Percentiles rank a stretch among this genome's conserved stretches.
Evolutionary conservation across 2,888 invertebrate species (phyloP).

Genomic region (Cinara cedri): DNA sequence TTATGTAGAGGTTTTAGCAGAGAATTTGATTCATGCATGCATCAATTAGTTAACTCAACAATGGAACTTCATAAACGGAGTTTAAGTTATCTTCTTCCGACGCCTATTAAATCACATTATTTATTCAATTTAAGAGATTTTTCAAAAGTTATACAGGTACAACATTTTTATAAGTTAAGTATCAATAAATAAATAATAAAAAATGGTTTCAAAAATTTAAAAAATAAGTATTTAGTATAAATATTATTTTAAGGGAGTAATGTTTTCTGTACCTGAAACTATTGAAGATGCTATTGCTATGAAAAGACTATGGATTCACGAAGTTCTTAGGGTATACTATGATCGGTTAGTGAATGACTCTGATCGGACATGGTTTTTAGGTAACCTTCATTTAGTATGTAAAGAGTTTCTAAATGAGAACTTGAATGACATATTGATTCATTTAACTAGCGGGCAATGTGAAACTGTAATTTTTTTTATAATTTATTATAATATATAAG

Average conservation of each 20-base stretch:
- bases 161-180: conserved; percentile 1
- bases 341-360: conserved; percentile 87
- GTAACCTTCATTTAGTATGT: conserved; percentile 72
- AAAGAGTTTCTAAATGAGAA: conserved; percentile 69
- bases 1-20: conserved; percentile 84
- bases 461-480: conserved; percentile 8
- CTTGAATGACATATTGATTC: conserved; percentile 74
- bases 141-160: conserved; percentile 84
- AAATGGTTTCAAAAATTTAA: neutral
- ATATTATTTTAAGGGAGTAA: conserved; percentile 72
- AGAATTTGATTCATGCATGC: conserved; percentile 91
- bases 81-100: conserved; percentile 81
- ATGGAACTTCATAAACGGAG: conserved; percentile 86
- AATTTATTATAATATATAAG: neutral
- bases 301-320: conserved; percentile 93
- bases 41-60: conserved; percentile 85
- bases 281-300: conserved; percentile 83
- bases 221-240: neutral
- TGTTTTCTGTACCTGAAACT: conserved; percentile 90
- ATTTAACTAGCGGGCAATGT: conserved; percentile 65
- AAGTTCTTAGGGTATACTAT: conserved; percentile 88
- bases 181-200: neutral
- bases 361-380: conserved; percentile 82
- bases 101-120: conserved; percentile 92
- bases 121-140: conserved; percentile 94